Evolutionary conservation across 2,113 vertebrate species (phyloP).

Genomic region (Mola mola): DNA sequence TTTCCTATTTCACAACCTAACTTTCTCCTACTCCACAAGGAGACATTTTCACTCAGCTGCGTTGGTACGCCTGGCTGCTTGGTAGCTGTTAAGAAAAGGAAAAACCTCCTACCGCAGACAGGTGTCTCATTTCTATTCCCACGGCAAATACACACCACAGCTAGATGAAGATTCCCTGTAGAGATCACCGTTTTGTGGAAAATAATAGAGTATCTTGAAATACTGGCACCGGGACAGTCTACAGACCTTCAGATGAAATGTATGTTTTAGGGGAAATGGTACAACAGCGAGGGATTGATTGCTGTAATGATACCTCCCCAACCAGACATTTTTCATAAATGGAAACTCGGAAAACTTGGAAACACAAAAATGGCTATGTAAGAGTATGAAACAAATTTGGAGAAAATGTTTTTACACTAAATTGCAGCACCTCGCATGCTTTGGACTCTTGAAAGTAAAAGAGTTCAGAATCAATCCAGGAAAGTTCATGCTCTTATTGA

Average conservation of each 20-base stretch:
- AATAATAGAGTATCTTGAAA: slow-evolving; percentile 75
- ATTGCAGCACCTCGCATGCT: slow-evolving; percentile 58
- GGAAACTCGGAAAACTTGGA: slow-evolving; percentile 70
- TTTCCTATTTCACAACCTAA: slow-evolving; percentile 55
- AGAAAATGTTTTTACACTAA: slow-evolving; percentile 58
- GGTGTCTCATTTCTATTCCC: slow-evolving; percentile 79
- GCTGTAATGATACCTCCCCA: slow-evolving; percentile 78
- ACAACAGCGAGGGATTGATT: slow-evolving; percentile 73
- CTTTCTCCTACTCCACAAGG: slow-evolving; percentile 57
- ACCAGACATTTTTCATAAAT: slow-evolving; percentile 79
- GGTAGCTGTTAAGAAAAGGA: slow-evolving; percentile 42
- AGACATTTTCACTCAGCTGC: slow-evolving; percentile 61
- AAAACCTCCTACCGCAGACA: slow-evolving; percentile 47
- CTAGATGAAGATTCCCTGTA: slow-evolving; percentile 80
- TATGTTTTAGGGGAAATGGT: slow-evolving; percentile 74
- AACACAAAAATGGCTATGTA: slow-evolving; percentile 47
- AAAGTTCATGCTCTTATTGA: slow-evolving; percentile 37
- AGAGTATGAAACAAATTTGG: slow-evolving; percentile 63
- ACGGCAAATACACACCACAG: slow-evolving; percentile 64
- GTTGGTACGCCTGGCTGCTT: slow-evolving; percentile 71
- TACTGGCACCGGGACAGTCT: slow-evolving; percentile 37
- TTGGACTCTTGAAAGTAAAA: slow-evolving; percentile 58
- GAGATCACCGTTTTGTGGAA: slow-evolving; percentile 73
- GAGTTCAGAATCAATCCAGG: slow-evolving; percentile 53
- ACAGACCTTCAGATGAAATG: slow-evolving; percentile 56